Evolutionary conservation across 1,140 invertebrate genomes (phyloP), one percentile per base, ranked within the genome.

Genomic region (Apis dorsata): DNA sequence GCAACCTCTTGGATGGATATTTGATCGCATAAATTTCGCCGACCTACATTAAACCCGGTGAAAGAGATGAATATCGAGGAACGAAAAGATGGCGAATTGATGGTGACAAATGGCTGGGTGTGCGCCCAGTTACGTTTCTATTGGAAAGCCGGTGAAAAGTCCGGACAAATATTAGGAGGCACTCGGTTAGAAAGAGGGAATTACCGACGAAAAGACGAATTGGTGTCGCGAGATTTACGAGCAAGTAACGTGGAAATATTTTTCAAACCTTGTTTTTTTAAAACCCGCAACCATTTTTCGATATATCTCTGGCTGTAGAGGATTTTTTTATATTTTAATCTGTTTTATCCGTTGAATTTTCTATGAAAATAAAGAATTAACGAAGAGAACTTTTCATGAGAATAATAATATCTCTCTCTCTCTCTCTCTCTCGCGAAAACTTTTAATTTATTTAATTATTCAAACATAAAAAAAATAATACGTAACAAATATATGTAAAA

Each of bases 1-100:
- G 55, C 49, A 71, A 24, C 24, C 19, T 73, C 68, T 34, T 60
- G 51, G 19, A 71, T 72, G 65, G 74, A 85, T 86, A 86, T 86
- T 82, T 79, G 73, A 74, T 86, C 79, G 78, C 73, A 83, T 86
- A 86, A 72, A 86, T 86, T 83, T 65, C 28, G 44, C 34, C 28
- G 44, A 86, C 74, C 84, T 65, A 73, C 53, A 86, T 86, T 71
- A 73, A 68, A 81, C 53, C 66, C 51, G 57, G 63, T 69, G 44
- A 74, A 69, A 80, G 55, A 49, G 69, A 78, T 73, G 76, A 81
- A 78, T 81, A 76, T 85, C 84, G 84, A 71, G 69, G 51, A 77
- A 53, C 19, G 66, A n/a, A 70, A 77, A 57, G 70, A 65, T 62
- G n/a, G 72, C 60, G 60, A 76, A 73, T 79, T 44, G 51, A 55